phyloP scores from a whole-genome alignment of 2,797 vertebrate species.

The Cuculus canorus region DNA sequence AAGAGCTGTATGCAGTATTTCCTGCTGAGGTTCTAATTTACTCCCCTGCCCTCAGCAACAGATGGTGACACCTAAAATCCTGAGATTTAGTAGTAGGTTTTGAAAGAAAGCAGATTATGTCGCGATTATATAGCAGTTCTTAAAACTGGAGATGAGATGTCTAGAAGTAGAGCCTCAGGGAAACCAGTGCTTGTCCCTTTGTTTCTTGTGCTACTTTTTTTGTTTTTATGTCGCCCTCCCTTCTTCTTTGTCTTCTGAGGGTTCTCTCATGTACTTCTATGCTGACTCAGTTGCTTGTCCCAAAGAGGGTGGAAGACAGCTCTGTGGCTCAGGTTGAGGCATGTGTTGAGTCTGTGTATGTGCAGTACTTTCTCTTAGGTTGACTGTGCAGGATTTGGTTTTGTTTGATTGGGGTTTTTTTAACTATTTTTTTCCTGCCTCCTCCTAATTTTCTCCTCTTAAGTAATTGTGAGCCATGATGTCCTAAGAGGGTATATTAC shows the following conservation, averaged over 20 bases:
- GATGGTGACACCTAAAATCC: not conserved
- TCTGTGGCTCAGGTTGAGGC: not conserved
- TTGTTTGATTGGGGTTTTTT: not conserved
- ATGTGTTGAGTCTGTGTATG: not conserved
- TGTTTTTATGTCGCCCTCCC: not conserved
- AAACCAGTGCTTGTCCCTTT: not conserved
- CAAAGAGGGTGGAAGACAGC: not conserved
- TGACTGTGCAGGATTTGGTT: not conserved
- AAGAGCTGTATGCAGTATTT: not conserved
- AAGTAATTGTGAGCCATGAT: accelerated
- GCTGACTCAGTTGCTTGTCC: not conserved
- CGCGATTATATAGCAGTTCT: not conserved
- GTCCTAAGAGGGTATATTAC: not conserved
- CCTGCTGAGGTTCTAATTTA: not conserved
- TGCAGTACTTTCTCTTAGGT: not conserved
- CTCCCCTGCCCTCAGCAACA: not conserved
- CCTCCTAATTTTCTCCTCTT: not conserved
- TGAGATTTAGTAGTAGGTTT: not conserved
- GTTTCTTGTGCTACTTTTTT: not conserved
- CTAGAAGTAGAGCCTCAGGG: not conserved
- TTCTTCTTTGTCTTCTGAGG: not conserved
- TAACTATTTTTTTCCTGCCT: not conserved
- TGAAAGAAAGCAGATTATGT: not conserved
- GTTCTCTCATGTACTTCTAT: not conserved
- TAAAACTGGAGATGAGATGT: not conserved